phyloP scores from a whole-genome alignment of 2,797 vertebrate genomes.

The Rhinophrynus dorsalis region DNA sequence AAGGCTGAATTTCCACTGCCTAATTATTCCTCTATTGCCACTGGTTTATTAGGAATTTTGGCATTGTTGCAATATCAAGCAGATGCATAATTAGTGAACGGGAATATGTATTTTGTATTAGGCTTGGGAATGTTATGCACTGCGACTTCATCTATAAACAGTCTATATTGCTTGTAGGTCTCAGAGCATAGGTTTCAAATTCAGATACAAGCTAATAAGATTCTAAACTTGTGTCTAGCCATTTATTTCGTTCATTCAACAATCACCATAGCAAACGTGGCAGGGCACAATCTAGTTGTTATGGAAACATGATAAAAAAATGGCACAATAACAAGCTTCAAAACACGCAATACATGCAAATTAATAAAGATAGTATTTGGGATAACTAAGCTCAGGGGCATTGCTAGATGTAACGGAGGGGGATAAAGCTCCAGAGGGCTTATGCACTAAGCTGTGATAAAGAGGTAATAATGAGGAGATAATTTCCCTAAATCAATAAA shows the following conservation, averaged over 20 bases:
- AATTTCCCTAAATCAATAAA: too few relatives aligned
- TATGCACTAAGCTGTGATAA: too few relatives aligned
- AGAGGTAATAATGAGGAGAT: too few relatives aligned
- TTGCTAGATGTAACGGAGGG: too few relatives aligned
- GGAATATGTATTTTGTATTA: not conserved
- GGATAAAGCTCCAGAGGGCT: too few relatives aligned
- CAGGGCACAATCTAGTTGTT: constrained; percentile 38
- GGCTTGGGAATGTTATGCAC: not conserved
- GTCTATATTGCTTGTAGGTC: not conserved
- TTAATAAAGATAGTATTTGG: too few relatives aligned
- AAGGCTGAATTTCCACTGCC: too few relatives aligned
- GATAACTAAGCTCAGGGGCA: too few relatives aligned
- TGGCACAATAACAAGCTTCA: constrained; percentile 18
- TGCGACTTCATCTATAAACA: not conserved
- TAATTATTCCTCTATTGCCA: too few relatives aligned
- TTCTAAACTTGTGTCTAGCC: constrained; percentile 31
- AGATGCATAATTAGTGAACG: not conserved
- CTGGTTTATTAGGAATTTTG: too few relatives aligned
- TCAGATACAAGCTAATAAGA: constrained; percentile 10
- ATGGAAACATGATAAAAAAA: constrained; percentile 44
- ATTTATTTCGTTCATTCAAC: constrained; percentile 44
- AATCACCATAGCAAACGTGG: constrained; percentile 37
- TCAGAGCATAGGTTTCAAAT: constrained; percentile 11
- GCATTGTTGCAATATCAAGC: not conserved
- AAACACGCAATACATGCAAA: constrained; percentile 34